Conservation (phyloP, 2,888 invertebrate genomes). For the Platynereis dumerilii region DNA sequence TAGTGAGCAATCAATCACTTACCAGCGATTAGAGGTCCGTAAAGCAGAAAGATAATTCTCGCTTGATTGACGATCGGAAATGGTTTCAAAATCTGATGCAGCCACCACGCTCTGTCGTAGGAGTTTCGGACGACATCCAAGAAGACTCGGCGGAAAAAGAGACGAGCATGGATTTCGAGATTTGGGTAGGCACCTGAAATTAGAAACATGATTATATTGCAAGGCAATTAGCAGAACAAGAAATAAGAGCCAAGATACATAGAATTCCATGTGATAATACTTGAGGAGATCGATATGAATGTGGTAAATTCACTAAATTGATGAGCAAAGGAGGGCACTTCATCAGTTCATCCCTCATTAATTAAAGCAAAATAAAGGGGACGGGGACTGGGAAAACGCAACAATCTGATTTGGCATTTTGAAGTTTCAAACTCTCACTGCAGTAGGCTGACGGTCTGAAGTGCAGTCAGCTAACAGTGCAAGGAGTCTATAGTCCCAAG, state of each 20-base stretch:
- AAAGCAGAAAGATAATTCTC: constrained; percentile 57
- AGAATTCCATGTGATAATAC: background rate
- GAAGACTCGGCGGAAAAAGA: constrained; percentile 58
- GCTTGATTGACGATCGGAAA: constrained; percentile 62
- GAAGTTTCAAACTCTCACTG: no score
- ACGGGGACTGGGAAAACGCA: no score
- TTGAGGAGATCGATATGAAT: no score
- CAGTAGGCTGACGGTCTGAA: no score
- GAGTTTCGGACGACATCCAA: constrained; percentile 51
- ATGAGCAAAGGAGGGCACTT: no score
- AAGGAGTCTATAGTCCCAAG: no score
- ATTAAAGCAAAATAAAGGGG: no score
- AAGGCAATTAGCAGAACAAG: background rate
- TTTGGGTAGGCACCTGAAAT: constrained; percentile 40
- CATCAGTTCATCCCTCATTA: no score
- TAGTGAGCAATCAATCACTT: constrained; percentile 8
- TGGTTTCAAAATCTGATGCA: constrained; percentile 56
- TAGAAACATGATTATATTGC: background rate
- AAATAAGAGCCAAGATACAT: background rate
- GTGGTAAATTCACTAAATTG: no score
- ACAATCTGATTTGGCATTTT: no score
- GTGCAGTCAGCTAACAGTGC: no score
- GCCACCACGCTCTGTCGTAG: constrained; percentile 60
- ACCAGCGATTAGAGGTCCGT: constrained; percentile 55
- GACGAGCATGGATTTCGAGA: constrained; percentile 49